Base-by-base conservation (phyloP, 92 coral and sea anemone species). In the Porites evermanni region DNA sequence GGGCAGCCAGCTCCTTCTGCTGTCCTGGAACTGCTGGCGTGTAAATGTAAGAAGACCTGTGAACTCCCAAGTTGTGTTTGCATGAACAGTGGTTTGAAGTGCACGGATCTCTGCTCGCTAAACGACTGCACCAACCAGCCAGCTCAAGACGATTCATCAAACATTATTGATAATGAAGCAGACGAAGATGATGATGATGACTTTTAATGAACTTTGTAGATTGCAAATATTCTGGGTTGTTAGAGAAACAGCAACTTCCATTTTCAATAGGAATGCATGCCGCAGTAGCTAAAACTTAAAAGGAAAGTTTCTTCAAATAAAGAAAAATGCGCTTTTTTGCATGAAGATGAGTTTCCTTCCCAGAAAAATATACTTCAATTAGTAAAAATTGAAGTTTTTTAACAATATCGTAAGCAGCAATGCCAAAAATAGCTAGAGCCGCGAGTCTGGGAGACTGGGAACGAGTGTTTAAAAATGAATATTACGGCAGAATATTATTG, bases 1-100 rank as follows among this genome's bases (percentile, higher is more conserved):
- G 67, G 69, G 38, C 82, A 80, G 72, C 60, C 84, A 16, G 84
- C 84, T 44, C 84, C 84, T 66, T 60, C 73, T 7, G 82, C 87
- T 71, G 87, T 83, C 58, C 87, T 83, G 17, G 70, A 83, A 60
- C 59, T 83, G 67, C 81, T 83, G 81, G 82, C 81, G 10, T 83
- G 87, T 60, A 71, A 83, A 72, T 83, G 87, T 32, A 83, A 56
- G 58, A 53, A 53, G 58, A 11, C 12, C 58, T 53, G 58, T 53
- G 58, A 53, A 51, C 32, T 16, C 75, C 87, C 13, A 47, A 80
- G 50, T 24, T 24, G 26, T 24, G 26, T 24, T 24, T 24, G 26
- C 26, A 24, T 24, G 26, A 24, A 24, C 26, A 24, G 26, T 24
- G 26, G 26, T 24, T 24, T 24, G 26, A 24, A 24, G 26, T 24